A percentile compares a stretch with the other conserved stretches of the same genome.
phyloP scores from a whole-genome alignment of 1,140 invertebrate species.

The Drosophila novamexicana region DNA sequence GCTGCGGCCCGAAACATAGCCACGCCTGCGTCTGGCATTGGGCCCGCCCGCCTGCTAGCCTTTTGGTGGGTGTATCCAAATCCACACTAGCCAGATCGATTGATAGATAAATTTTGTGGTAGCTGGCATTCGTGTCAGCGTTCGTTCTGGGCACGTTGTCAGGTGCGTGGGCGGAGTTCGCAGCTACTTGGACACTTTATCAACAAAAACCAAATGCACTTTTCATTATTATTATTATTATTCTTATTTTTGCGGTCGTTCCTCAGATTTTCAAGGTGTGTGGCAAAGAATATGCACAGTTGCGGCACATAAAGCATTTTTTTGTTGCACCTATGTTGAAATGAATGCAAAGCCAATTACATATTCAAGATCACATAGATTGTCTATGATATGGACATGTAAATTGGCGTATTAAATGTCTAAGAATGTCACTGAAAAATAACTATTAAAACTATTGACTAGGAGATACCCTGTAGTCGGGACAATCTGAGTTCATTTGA shows the following conservation, averaged over 20 bases:
- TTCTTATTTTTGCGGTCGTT: conserved; percentile 2
- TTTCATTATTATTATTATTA: conserved; percentile 23
- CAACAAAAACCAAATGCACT: conserved; percentile 44
- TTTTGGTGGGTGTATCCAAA: conserved; percentile 63
- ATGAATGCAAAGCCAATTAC: conserved; percentile 26
- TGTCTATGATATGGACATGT: conserved; percentile 16
- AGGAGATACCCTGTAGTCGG: not conserved
- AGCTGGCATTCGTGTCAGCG: conserved; percentile 74
- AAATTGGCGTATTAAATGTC: conserved; percentile 15
- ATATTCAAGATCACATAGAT: conserved; percentile 16
- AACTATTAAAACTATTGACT: not conserved
- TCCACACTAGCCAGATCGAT: conserved; percentile 68
- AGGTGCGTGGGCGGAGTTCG: conserved; percentile 69
- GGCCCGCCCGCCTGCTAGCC: conserved; percentile 3
- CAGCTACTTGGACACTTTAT: conserved; percentile 79
- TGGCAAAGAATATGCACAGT: conserved; percentile 42
- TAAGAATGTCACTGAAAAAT: not conserved
- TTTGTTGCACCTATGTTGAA: conserved; percentile 12
- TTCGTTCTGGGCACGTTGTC: conserved; percentile 41
- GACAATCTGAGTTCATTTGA: no score
- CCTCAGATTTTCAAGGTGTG: conserved; percentile 66
- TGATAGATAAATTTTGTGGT: conserved; percentile 77
- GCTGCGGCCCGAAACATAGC: conserved; percentile 29
- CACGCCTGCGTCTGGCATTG: conserved; percentile 74
- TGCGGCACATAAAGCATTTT: conserved; percentile 23